Conservation (phyloP, 2,113 vertebrate species). For the Terrapene triunguis region DNA sequence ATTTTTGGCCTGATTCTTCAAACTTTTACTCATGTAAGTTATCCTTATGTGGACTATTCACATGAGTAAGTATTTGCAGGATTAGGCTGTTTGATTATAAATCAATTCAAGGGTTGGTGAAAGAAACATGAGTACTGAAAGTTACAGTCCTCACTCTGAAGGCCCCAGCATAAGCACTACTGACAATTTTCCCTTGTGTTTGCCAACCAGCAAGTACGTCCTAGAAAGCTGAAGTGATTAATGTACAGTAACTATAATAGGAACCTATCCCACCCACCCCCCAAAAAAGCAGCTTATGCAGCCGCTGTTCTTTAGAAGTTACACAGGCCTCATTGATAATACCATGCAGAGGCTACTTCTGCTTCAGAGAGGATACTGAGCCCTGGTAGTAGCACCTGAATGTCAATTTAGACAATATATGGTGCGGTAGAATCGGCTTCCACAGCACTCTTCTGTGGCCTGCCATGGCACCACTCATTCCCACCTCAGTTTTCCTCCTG, state of each 20-base stretch:
- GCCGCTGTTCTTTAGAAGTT: neutral
- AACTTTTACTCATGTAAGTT: neutral
- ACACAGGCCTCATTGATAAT: neutral
- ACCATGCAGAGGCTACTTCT: neutral
- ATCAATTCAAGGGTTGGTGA: neutral
- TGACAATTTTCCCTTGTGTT: neutral
- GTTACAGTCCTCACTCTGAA: neutral
- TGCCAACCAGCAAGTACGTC: neutral
- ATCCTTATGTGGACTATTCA: neutral
- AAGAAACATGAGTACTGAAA: neutral
- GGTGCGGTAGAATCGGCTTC: neutral
- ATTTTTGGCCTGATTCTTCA: neutral
- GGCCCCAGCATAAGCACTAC: neutral
- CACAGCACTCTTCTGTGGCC: neutral
- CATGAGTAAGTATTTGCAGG: neutral
- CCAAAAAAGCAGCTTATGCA: neutral
- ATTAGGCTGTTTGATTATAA: neutral
- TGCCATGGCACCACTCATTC: neutral
- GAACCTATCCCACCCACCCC: neutral
- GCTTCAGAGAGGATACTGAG: neutral
- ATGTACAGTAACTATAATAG: neutral
- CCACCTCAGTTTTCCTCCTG: neutral
- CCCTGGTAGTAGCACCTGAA: neutral
- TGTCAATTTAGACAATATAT: neutral
- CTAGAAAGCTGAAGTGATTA: neutral